Evolutionary conservation across 2,797 vertebrate genomes (phyloP).

Genomic region (Okamejei kenojei): DNA sequence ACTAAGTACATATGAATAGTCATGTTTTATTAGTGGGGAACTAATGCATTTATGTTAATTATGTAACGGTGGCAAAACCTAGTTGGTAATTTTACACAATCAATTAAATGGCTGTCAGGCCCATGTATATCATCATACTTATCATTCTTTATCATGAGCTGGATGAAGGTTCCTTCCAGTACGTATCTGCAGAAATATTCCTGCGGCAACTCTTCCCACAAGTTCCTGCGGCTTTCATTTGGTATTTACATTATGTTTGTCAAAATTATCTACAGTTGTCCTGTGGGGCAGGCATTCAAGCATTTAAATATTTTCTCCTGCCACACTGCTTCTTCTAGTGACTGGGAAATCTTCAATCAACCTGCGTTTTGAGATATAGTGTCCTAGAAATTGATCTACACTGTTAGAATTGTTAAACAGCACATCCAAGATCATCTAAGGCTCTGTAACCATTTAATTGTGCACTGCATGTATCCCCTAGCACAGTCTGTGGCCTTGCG

Average conservation of each 20-base stretch:
- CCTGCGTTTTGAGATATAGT: background rate
- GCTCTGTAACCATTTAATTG: too few relatives aligned
- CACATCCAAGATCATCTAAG: too few relatives aligned
- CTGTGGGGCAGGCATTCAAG: background rate
- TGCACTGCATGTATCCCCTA: too few relatives aligned
- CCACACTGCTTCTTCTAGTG: background rate
- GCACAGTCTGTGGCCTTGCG: too few relatives aligned
- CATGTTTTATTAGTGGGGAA: background rate
- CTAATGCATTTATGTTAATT: background rate
- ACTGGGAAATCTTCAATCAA: background rate
- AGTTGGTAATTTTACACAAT: background rate
- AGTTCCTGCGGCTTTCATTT: background rate
- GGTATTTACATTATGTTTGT: background rate
- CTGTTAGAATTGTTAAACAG: too few relatives aligned
- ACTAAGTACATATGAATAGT: background rate
- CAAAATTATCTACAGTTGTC: background rate
- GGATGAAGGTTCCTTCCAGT: background rate
- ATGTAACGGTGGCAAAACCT: background rate
- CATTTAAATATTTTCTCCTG: background rate
- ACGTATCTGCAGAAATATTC: background rate
- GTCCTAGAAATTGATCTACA: too few relatives aligned
- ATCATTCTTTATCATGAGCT: background rate
- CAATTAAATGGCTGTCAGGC: background rate
- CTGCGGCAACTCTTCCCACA: background rate
- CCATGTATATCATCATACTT: background rate